Percentiles rank a stretch among this genome's conserved stretches.
Evolutionary conservation across 2,797 vertebrate genomes (phyloP).

Genomic region (Salarias fasciatus): DNA sequence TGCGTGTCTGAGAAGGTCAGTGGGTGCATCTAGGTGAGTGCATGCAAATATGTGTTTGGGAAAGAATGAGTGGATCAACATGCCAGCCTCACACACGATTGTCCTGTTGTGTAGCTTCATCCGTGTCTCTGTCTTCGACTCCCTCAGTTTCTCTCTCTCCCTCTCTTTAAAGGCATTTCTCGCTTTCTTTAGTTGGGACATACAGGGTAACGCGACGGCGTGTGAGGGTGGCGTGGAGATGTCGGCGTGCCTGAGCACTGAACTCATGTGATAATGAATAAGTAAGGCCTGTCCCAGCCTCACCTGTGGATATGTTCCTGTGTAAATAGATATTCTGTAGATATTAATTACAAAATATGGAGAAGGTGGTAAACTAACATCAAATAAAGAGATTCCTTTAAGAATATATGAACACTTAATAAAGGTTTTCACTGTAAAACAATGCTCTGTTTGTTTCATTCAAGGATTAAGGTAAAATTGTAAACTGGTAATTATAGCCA

Average conservation of each 20-base stretch:
- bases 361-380: constrained; percentile 47
- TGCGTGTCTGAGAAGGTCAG: constrained; percentile 11
- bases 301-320: constrained; percentile 64
- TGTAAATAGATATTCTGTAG: constrained; percentile 76
- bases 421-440: constrained; percentile 81
- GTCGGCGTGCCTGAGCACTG: constrained; percentile 37
- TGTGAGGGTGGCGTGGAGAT: constrained; percentile 35
- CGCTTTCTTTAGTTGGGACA: constrained; percentile 66
- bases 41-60: constrained; percentile 31
- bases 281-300: constrained; percentile 66
- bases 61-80: constrained; percentile 43
- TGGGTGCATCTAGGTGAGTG: constrained; percentile 17
- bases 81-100: constrained; percentile 63
- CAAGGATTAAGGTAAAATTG: neutral
- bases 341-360: constrained; percentile 63
- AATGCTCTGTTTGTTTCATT: constrained; percentile 16
- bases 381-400: constrained; percentile 67
- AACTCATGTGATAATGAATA: constrained; percentile 25
- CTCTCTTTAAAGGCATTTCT: constrained; percentile 38
- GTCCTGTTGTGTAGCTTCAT: constrained; percentile 60
- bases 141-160: constrained; percentile 39
- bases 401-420: constrained; percentile 77
- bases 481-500: too few relatives aligned
- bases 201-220: constrained; percentile 69
- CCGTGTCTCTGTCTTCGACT: constrained; percentile 47